Base-by-base conservation (phyloP, 1,140 invertebrate species). In the Tetramorium simillimum region DNA sequence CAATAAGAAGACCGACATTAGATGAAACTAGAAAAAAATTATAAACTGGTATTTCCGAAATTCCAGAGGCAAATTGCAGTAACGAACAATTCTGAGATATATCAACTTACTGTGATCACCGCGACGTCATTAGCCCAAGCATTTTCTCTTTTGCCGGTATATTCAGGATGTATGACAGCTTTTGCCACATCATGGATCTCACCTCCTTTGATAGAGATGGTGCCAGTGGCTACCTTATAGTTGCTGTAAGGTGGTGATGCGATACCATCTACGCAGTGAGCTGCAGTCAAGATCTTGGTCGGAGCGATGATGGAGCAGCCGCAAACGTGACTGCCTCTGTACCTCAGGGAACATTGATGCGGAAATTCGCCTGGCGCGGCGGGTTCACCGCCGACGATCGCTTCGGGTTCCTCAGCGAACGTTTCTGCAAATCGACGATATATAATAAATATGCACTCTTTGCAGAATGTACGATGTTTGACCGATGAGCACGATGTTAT, bases 311-410 rank as follows among this genome's bases (percentile, higher is more conserved):
- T 92, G 58, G 94, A 91, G 46, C 95, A 94, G 43, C 95, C 95
- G 80, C 95, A 96, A 18, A 93, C 72, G n/a, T 91, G 91, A 0
- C 16, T 4, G 10, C 72, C 62, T 6, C 56, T 1, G 1, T 24
- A n/a, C 65, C 95, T 92, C 4, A 97, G 78, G 0, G 96, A 96
- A 1, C 96, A 95, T 92, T 96, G 96, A 89, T 96, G 96, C 0
- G 96, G 96, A 53, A 96, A 96, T 82, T 96, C 94, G 3, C 94
- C 94, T 4, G 86, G 85, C 2, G 53, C 43, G 0, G 94, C 94
- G 6, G 82, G 86, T 28, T 91, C 81, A 0, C 96, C 96, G 10
- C 95, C 95, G 62, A 96, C 95, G 28, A 96, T 86, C 18, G 43
- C 40, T 14, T 80, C 73, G 7, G 65, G 56, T 33, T 78, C 82